Evolutionary conservation across 1,140 invertebrate species (phyloP).

Genomic region (Nephila pilipes): DNA sequence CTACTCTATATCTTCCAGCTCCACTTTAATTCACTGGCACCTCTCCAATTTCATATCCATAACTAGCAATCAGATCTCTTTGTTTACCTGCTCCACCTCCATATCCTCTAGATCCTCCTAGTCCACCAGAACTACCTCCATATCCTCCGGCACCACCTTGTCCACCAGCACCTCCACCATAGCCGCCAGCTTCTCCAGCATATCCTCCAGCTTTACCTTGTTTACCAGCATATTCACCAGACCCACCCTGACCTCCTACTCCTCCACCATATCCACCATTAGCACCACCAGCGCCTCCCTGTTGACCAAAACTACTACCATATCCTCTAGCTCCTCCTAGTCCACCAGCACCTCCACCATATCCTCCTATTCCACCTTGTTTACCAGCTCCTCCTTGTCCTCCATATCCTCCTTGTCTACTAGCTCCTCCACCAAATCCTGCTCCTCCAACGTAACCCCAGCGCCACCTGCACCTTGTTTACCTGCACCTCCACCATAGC

Average conservation of each 20-base stretch:
- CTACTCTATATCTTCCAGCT: no score
- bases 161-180: no score
- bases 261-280: background rate
- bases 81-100: no score
- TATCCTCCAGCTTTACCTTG: background rate
- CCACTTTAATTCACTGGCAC: no score
- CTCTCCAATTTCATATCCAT: no score
- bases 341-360: background rate
- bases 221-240: background rate
- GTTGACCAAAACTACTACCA: background rate
- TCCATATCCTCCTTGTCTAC: background rate
- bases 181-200: background rate
- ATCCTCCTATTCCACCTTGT: background rate
- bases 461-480: background rate
- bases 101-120: no score
- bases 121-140: no score
- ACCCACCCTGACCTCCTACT: background rate
- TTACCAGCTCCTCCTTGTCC: background rate
- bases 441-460: background rate
- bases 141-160: no score
- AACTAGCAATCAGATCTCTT: no score
- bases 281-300: background rate
- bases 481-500: background rate
- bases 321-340: background rate
- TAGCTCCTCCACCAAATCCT: constrained; percentile 5